A percentile compares a stretch with the other conserved stretches of the same genome.
Conservation (phyloP, 2,113 vertebrate genomes). For the Isurus oxyrinchus region DNA sequence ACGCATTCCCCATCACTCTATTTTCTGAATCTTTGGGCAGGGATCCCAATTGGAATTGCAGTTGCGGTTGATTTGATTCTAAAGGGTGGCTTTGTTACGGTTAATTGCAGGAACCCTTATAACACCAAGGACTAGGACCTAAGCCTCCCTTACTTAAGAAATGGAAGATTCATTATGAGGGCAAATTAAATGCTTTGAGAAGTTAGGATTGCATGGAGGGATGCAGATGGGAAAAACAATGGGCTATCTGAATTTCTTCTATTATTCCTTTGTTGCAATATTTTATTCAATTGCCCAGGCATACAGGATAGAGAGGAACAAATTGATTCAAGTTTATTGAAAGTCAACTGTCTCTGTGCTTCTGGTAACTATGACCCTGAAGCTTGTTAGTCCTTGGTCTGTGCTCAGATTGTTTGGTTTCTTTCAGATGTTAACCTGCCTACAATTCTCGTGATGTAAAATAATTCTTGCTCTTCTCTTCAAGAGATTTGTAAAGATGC, state of each 20-base stretch:
- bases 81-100: background rate
- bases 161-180: background rate
- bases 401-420: background rate
- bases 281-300: constrained; percentile 29
- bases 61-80: constrained; percentile 12
- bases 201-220: background rate
- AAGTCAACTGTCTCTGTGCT: background rate
- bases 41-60: background rate
- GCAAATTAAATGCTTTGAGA: constrained; percentile 14
- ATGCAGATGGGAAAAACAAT: background rate
- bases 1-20: background rate
- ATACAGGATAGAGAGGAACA: background rate
- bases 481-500: background rate
- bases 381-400: constrained; percentile 27
- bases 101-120: background rate
- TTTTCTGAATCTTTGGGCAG: background rate
- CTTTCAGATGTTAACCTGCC: background rate
- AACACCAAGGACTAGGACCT: background rate
- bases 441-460: background rate
- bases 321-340: background rate
- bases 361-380: constrained; percentile 19
- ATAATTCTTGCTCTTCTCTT: background rate
- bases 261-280: background rate
- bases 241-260: background rate
- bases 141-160: background rate